Base-by-base conservation (phyloP, 2,113 vertebrate species). In the Entosphenus tridentatus region DNA sequence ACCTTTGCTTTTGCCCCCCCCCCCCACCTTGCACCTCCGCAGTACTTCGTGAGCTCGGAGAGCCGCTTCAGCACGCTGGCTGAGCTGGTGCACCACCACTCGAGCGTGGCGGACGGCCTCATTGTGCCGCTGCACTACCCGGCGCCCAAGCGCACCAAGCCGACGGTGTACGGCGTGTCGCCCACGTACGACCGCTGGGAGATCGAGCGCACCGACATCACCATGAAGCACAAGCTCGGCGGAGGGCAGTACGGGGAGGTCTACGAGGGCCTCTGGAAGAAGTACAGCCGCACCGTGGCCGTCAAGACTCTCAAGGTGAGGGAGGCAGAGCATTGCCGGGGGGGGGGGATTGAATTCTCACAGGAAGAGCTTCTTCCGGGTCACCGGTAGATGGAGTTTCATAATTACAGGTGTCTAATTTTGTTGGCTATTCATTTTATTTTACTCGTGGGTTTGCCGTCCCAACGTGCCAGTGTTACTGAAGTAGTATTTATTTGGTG, bases 161-260 rank as follows among this genome's bases (percentile, higher is more conserved):
- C 93, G 78, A 97, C 93, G 0, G 85, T 98, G 74, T 98, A 97
- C 0, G 93, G 93, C 0, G 93, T 97, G 70, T 97, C 93, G 8
- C 93, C 93, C 11, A 93, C 93, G 83, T 96, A 97, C 0, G 93
- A 98, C 79, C 96, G 95, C 70, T 98, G 93, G 93, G 93, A 98
- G 80, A 97, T 97, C 71, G 92, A 98, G 78, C 82, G 93, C 74
- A 98, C 93, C 0, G 93, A 98, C 81, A 98, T 98, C 75, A 97
- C 93, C 57, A 98, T 98, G 93, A 95, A 90, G 73, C 93, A 98
- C 84, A 97, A 95, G 75, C 81, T 98, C 67, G 93, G 93, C 0
- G 93, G 93, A 0, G 93, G 93, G 54, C 93, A 98, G 80, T 98
- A 98, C 2, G 93, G 93, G 54, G 93, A 98, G 76, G 93, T 98